Base-by-base conservation (phyloP, 1,140 invertebrate species). In the Mesaphorura yosii region DNA sequence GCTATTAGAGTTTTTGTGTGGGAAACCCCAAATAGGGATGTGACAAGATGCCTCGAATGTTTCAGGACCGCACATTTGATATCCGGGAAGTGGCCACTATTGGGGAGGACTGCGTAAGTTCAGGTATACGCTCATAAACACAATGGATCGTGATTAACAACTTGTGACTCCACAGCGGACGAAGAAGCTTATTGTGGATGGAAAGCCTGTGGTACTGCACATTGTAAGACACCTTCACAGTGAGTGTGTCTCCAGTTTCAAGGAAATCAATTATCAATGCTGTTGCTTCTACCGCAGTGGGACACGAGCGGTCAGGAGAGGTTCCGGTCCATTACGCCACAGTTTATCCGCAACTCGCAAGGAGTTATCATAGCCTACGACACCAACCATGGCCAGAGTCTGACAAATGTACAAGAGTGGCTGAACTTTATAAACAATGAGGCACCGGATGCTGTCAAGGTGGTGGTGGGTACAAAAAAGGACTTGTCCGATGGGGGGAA, bases 211-310 rank as follows among this genome's bases (percentile, higher is more conserved):
- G 15, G 12, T 26, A 25, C 23, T 46, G 6, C 6, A 12, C 23
- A 46, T 46, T 10, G 44, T 46, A 46, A 46, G 44, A 17, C 6
- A 12, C 22, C 22, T 42, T 37, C n/a, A 37, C 34, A n/a, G n/a
- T 37, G 34, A 12, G n/a, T 12, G 12, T 37, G 34, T 12, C n/a
- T 12, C 12, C n/a, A 12, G 12, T 12, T 37, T 12, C 12, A 12
- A 12, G 12, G 34, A 42, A 42, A 10, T 42, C 7, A 12, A 42
- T 42, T 10, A 14, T 42, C 14, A 42, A 20, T 12, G 17, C 22
- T 12, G 20, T 42, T 7, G 12, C 17, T 10, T 17, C 17, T 42
- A 12, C 14, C 14, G 7, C 17, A 46, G 44, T 46, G 44, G 44
- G 44, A 46, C 28, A 46, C 44, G 17, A 12, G 12, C 10, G 44